Evolutionary conservation across 2,113 vertebrate species (phyloP).

Genomic region (Tringa solitaria): DNA sequence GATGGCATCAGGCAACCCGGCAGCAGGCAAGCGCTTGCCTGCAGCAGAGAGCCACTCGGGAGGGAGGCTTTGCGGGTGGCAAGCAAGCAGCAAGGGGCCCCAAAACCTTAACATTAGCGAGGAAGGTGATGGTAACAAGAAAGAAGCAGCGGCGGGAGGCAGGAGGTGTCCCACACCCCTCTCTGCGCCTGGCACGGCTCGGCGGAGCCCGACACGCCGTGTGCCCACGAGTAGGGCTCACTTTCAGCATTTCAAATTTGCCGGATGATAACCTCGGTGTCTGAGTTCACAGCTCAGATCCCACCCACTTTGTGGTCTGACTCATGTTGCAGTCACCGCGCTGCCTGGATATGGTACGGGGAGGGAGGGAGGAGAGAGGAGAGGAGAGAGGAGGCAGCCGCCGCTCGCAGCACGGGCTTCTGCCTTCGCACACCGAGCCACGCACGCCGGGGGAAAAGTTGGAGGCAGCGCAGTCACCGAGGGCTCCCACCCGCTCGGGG

Average conservation of each 20-base stretch:
- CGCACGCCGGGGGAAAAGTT: neutral
- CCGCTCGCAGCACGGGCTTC: neutral
- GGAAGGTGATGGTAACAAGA: neutral
- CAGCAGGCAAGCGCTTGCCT: neutral
- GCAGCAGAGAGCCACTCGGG: neutral
- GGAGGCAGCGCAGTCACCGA: neutral
- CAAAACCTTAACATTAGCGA: neutral
- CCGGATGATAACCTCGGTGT: constrained; percentile 3
- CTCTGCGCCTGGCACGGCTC: neutral
- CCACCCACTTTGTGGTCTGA: constrained; percentile 54
- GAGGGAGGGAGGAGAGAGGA: neutral
- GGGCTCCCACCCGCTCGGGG: neutral
- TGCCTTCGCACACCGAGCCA: neutral
- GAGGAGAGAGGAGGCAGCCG: neutral
- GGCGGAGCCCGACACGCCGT: fast-evolving
- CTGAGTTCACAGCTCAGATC: neutral
- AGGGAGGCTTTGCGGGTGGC: neutral
- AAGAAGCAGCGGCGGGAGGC: neutral
- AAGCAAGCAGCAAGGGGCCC: neutral
- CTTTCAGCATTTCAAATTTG: constrained; percentile 12
- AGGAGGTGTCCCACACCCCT: neutral
- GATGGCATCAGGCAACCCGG: fast-evolving
- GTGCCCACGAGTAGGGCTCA: neutral
- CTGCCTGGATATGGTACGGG: constrained; percentile 19
- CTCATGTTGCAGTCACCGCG: constrained; percentile 25